Conservation (phyloP, 2,888 invertebrate genomes). For the Mylabris sibirica region DNA sequence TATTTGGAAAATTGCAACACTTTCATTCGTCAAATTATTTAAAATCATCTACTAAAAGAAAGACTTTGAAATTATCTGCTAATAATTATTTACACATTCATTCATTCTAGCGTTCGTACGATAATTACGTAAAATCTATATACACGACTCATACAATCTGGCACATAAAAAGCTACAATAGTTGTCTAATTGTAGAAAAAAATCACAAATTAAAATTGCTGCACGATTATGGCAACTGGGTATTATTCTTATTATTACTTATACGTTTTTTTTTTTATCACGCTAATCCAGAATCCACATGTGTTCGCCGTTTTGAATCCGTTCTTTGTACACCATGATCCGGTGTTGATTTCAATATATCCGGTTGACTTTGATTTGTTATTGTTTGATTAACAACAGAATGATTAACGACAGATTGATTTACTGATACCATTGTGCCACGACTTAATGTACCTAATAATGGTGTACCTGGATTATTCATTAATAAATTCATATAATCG, state of each 20-base stretch:
- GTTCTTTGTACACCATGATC: constrained; percentile 70
- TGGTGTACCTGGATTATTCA: constrained; percentile 79
- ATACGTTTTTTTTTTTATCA: constrained; percentile 50
- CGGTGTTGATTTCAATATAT: constrained; percentile 85
- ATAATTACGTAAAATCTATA: constrained; percentile 3
- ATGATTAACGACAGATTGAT: constrained; percentile 59
- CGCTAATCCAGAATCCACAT: constrained; percentile 62
- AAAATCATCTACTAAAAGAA: background rate
- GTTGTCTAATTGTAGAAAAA: constrained; percentile 14
- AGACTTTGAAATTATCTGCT: background rate
- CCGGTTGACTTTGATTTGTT: constrained; percentile 69
- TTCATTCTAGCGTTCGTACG: background rate
- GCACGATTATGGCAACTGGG: background rate
- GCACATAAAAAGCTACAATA: constrained; percentile 26
- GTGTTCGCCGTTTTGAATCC: constrained; percentile 63
- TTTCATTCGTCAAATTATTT: constrained; percentile 5
- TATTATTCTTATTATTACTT: background rate
- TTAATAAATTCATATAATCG: constrained; percentile 91
- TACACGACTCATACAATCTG: constrained; percentile 15
- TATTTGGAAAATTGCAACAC: background rate
- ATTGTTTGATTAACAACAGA: constrained; percentile 58
- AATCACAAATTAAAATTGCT: constrained; percentile 21
- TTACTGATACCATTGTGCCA: constrained; percentile 60
- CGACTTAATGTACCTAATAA: constrained; percentile 79
- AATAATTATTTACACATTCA: constrained; percentile 5